A percentile compares a stretch with the other conserved stretches of the same genome.
Evolutionary conservation across 2,113 vertebrate genomes (phyloP).

Genomic region (Anhinga anhinga): DNA sequence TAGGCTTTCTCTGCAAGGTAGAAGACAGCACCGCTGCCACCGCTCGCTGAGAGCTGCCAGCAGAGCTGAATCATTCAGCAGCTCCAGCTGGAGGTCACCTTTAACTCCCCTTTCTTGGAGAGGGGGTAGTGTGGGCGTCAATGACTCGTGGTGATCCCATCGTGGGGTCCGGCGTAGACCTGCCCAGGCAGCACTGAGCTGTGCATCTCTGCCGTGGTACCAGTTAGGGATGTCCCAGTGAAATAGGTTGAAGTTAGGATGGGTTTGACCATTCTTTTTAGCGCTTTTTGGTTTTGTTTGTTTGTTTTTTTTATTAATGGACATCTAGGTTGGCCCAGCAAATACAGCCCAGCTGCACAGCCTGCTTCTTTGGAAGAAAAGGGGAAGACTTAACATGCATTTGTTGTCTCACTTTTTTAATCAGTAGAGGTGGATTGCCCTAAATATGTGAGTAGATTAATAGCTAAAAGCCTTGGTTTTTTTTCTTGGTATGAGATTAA

Average conservation of each 20-base stretch:
- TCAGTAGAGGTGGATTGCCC: conserved; percentile 51
- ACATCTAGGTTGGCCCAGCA: not conserved
- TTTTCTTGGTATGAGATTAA: conserved; percentile 45
- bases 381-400: not conserved
- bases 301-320: not conserved
- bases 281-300: not conserved
- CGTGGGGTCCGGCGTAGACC: not conserved
- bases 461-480: conserved; percentile 27
- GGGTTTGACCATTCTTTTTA: not conserved
- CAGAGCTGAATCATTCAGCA: not conserved
- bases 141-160: not conserved
- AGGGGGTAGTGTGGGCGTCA: fast-evolving
- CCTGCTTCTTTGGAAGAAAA: not conserved
- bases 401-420: conserved; percentile 21
- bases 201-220: not conserved
- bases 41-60: not conserved
- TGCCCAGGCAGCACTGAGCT: not conserved
- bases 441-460: conserved; percentile 56
- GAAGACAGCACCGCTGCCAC: not conserved
- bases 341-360: not conserved
- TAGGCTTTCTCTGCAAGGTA: not conserved
- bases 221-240: not conserved
- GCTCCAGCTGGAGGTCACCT: not conserved
- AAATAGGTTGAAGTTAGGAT: not conserved
- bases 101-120: not conserved